Conservation (phyloP, 2,797 vertebrate species). For the Balearica regulorum region DNA sequence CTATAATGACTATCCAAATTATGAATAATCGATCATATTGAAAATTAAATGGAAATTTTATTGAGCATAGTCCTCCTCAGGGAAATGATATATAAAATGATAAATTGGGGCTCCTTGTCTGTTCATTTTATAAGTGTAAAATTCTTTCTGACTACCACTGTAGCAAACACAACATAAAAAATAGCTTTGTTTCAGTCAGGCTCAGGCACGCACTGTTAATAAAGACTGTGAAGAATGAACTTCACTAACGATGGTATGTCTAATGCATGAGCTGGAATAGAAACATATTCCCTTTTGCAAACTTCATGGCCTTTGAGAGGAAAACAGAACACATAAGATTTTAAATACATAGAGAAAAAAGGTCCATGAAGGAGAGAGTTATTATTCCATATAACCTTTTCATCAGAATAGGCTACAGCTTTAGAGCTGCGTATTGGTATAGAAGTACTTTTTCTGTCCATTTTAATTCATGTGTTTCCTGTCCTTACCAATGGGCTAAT, state of each 20-base stretch:
- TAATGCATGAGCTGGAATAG: not conserved
- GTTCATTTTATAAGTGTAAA: not conserved
- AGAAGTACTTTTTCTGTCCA: not conserved
- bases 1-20: not conserved
- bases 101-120: fast-evolving
- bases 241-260: not conserved
- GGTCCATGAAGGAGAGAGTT: not conserved
- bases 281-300: not conserved
- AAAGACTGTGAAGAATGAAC: not conserved
- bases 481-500: not conserved
- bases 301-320: not conserved
- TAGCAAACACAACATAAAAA: not conserved
- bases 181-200: not conserved
- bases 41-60: conserved; percentile 8
- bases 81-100: not conserved
- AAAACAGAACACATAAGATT: not conserved
- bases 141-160: not conserved
- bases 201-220: not conserved
- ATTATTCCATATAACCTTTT: not conserved
- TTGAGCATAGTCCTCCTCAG: not conserved
- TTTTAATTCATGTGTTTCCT: not conserved
- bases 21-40: not conserved
- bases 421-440: not conserved
- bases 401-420: not conserved
- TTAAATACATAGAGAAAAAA: not conserved